Base-by-base conservation (phyloP, 1,140 invertebrate species). In the Scaptomyza pallida region DNA sequence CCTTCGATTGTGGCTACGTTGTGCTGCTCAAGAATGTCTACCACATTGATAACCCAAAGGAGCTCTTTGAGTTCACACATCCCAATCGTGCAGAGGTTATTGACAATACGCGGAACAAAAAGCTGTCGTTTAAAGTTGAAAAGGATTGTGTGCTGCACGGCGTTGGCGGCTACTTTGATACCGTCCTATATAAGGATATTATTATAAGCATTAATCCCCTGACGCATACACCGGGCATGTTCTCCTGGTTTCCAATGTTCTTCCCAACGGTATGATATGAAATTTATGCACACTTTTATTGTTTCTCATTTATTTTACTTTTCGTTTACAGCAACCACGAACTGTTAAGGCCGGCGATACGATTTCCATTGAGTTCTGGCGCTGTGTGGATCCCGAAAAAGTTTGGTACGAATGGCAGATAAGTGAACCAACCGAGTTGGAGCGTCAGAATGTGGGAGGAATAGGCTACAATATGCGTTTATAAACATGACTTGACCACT, bases 351-450 rank as follows among this genome's bases (percentile, higher is more conserved):
- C 93, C 51, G 95, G 94, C 26, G 94, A 96, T 45, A 91, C 92
- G 52, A 93, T 99, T 6, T 94, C 94, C 45, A 93, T 98, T 1
- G 94, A 97, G 73, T 98, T 99, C 89, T 99, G 98, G 97, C 93
- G 98, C 13, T 94, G 94, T 55, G 94, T 95, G 45, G 94, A 93
- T 68, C 91, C 93, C 8, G 94, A 96, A 52, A 95, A 96, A 89
- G 97, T 99, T 0, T 99, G 98, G 98, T 99, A 99, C 89, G 98
- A 99, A 91, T 99, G 98, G 98, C 94, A 95, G 71, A 44, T 83
- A 8, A 93, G 93, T 2, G 93, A 94, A 59, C 97, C 97, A 0
- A 70, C 92, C 1, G 55, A 56, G 12, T 52, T 45, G 23, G 45
- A 75, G 15, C 73, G 30, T 1, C 81, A 86, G 44, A 86, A 86